These are phyloP conservation scores for Solenopsis fugax DNA, from an alignment of 1,140 invertebrate species.

Conservation along the genomic window DNA sequence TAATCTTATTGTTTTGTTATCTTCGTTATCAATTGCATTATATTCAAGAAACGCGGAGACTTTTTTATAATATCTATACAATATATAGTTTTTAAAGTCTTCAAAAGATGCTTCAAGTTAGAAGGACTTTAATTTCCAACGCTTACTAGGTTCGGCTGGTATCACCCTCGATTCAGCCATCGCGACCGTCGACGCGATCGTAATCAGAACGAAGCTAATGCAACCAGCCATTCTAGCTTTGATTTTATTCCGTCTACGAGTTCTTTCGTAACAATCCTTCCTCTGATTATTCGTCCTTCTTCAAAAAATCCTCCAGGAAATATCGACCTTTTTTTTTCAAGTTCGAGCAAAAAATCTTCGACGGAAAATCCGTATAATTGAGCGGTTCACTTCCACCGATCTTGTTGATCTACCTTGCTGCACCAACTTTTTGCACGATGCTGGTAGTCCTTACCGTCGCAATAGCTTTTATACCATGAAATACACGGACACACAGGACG, in stretches of 20 bases:
- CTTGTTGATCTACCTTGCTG: slow-evolving; percentile 42
- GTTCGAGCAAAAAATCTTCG: background rate
- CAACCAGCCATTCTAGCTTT: slow-evolving; percentile 47
- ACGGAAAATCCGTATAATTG: slow-evolving; percentile 22
- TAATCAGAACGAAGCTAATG: slow-evolving; percentile 59
- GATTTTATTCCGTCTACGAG: background rate
- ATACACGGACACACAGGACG: slow-evolving; percentile 54
- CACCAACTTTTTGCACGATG: slow-evolving; percentile 72
- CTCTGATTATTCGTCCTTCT: slow-evolving; percentile 4
- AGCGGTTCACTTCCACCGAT: slow-evolving; percentile 55
- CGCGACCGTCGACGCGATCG: slow-evolving; percentile 49
- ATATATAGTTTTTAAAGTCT: background rate
- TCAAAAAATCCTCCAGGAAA: background rate
- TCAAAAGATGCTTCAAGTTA: background rate
- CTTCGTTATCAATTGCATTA: background rate
- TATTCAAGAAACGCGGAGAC: background rate
- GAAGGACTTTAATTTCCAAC: background rate
- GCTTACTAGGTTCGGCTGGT: slow-evolving; percentile 70
- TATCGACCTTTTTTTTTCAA: background rate
- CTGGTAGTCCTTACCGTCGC: slow-evolving; percentile 68
- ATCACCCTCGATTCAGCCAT: slow-evolving; percentile 54
- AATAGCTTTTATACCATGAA: slow-evolving; percentile 83
- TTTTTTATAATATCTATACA: background rate
- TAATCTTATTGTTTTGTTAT: background rate
- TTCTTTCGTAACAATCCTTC: slow-evolving; percentile 2